Base-by-base conservation (phyloP, 2,888 invertebrate species). In the Hofmannophila pseudospretella region DNA sequence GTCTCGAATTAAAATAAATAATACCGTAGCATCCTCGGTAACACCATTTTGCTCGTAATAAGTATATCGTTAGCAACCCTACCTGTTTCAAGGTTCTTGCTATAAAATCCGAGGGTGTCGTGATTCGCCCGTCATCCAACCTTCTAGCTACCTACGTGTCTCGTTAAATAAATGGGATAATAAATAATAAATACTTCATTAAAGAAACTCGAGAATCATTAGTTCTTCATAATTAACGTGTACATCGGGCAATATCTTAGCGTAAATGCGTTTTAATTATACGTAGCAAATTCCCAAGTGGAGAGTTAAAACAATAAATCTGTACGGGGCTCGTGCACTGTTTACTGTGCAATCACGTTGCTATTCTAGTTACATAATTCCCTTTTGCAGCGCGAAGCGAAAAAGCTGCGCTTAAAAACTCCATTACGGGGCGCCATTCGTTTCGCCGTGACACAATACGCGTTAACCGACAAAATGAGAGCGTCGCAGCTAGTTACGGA, bases 381-480 rank as follows among this genome's bases (percentile, higher is more conserved):
- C 54, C 63, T 70, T 71, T 71, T 65, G 62, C 59, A 59, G 58
- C 46, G 52, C 45, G 49, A 55, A 65, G 66, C 64, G 66, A 76
- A 78, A 79, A 77, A 71, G 66, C 69, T 65, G 65, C 67, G 68
- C 64, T 76, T 67, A 72, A 78, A 81, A 80, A 79, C 73, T 77
- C 71, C 67, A 79, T 79, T 77, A 78, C 67, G 57, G 65, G 60
- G 67, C 64, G 65, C 73, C 70, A 71, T 80, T 79, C 72, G 68
- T 77, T 78, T 71, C 52, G 60, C 66, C 52, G 68, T 72, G 73
- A 67, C 73, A 80, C 76, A 82, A 80, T 82, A 70, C 72, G 71
- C 72, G 71, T 74, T 80, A 79, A 75, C 74, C 73, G 68, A 73
- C 74, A 70, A 78, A 82, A 80, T 74, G 70, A 76, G 75, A 75